Evolutionary conservation across 2,888 invertebrate genomes (phyloP), one percentile per base, ranked within the genome.

Genomic region (Acleris sparsana): DNA sequence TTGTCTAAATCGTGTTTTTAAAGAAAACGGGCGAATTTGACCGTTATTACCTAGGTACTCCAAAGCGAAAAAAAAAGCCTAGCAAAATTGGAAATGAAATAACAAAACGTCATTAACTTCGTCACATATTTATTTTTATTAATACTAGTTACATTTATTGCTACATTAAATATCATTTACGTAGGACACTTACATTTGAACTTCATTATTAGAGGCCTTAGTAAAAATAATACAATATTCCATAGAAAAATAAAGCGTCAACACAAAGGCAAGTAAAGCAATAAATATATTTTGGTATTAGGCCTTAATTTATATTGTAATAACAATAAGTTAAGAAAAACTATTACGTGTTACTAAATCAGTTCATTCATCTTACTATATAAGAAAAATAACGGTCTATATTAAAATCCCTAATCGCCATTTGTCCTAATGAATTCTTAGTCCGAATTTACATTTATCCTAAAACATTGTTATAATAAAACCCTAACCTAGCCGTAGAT

Each of bases 111-210:
- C 22, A 25, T 3, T 17, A 49, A 43, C 29, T 51, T 57, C 22
- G 39, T 55, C 49, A 62, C 66, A 52, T 55, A 55, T 13, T 67
- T 63, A 59, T 61, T 43, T 67, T 57, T 53, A 57, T 52, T 67
- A 39, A 39, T 7, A 44, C 20, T 56, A 46, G 22, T 25, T 48
- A 44, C 25, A 53, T 58, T 63, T 25, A 57, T 53, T 62, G 43
- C 64, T 67, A 67, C 53, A 70, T 62, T 68, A 71, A 66, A 69
- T 71, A 70, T 64, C 18, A 60, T 59, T 65, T 51, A 66, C 60
- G 52, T 72, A 71, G 69, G 69, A 70, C 70, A 71, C 69, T 65
- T 69, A 62, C 62, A 68, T 72, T 73, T 74, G 71, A 74, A 72
- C 73, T 72, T 70, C 59, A 62, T 62, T 58, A 49, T 69, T 46